Base-by-base conservation (phyloP, 2,888 invertebrate genomes). In the Heliothis peltigera region DNA sequence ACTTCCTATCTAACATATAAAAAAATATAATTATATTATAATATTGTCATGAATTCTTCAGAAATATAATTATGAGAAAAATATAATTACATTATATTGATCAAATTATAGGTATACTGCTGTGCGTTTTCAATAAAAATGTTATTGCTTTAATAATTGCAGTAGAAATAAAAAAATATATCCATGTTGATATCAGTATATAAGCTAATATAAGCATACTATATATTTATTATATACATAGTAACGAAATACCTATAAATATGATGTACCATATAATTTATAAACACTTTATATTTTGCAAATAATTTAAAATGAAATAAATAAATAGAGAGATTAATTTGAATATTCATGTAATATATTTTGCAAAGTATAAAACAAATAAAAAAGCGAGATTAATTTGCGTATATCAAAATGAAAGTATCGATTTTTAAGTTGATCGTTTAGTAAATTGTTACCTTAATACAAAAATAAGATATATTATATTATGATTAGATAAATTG, bases 71-170 rank as follows among this genome's bases (percentile, higher is more conserved):
- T 28, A 28, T 10, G 2, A 46, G 15, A 35, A 46, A 19, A 15
- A 21, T 21, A 4, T 46, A 46, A 15, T 64, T 19, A 48, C 4
- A 25, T 47, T 47, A n/a, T 25, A 25, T 47, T 52, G n/a, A 32
- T 64, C 22, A 52, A 71, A 28, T 47, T 18, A n/a, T n/a, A n/a
- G n/a, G n/a, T n/a, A 51, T 56, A 91, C 93, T 93, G 93, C 93
- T 93, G 93, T 93, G 93, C 91, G 81, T 72, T 85, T 84, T 87
- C 93, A 93, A 93, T 93, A 93, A 93, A 84, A 79, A 80, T 46
- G 22, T 63, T 52, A 47, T 5, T 25, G 60, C 47, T 69, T 62
- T 46, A 43, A 55, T 56, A 52, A 64, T 32, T 39, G 60, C 73
- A 17, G 47, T 72, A 73, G 73, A 54, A 44, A n/a, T n/a, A n/a